These are phyloP conservation scores for Alosa sapidissima DNA, from an alignment of 2,797 vertebrate species.

Conservation along the genomic window DNA sequence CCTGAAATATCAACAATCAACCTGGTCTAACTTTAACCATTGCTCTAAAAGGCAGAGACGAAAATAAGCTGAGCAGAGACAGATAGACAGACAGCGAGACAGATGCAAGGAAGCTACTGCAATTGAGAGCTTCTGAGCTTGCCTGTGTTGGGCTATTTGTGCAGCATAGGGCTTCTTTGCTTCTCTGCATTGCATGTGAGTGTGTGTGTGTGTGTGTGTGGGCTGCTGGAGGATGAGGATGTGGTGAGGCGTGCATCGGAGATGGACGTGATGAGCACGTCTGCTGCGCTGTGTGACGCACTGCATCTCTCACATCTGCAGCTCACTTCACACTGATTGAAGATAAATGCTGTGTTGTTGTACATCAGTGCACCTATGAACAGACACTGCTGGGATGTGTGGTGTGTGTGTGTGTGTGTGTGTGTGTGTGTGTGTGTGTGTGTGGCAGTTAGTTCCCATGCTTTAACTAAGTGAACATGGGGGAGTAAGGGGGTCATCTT, in stretches of 20 bases:
- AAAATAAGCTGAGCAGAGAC: constrained; percentile 22
- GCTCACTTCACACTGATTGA: neutral
- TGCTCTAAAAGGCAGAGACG: neutral
- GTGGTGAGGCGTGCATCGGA: neutral
- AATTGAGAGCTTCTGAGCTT: neutral
- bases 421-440: no score
- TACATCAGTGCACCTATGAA: neutral
- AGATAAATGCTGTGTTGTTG: neutral
- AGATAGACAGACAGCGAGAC: neutral
- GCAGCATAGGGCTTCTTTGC: no score
- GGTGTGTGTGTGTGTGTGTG: neutral
- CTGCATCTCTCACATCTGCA: neutral
- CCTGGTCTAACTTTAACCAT: neutral
- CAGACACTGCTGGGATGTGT: neutral
- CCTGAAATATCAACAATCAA: no score
- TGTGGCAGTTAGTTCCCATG: no score
- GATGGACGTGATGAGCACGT: neutral
- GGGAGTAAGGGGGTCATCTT: no score
- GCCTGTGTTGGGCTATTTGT: no score
- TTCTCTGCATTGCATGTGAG: neutral
- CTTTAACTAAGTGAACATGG: no score
- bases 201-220: neutral
- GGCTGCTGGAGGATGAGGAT: neutral
- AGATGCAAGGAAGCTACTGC: neutral
- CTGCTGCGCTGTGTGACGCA: neutral